phyloP scores from a whole-genome alignment of 2,888 invertebrate species.

The Frankliniella fusca region DNA sequence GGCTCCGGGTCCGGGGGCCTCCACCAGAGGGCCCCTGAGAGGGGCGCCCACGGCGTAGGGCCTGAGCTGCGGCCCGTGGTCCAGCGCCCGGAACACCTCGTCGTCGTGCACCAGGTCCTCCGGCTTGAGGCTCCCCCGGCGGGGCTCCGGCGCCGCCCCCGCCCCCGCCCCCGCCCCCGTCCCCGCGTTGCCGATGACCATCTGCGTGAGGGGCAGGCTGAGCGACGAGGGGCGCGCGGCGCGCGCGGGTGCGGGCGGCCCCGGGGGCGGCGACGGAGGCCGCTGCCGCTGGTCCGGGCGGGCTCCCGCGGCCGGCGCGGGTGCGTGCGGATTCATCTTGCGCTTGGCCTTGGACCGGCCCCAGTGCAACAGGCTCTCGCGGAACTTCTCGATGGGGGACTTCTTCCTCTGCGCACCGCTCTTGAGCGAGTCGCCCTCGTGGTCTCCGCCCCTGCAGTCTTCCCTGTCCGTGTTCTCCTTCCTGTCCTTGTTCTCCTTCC shows the following conservation, averaged over 20 bases:
- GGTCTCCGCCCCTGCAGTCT: not conserved
- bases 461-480: not conserved
- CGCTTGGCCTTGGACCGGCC: not conserved
- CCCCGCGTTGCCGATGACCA: slow-evolving; percentile 58
- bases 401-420: no score
- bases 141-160: not conserved
- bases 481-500: not conserved
- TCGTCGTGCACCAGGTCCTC: not conserved
- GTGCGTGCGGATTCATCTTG: not conserved
- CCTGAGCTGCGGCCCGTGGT: not conserved
- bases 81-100: not conserved
- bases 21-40: not conserved
- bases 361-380: slow-evolving; percentile 13
- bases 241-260: not conserved
- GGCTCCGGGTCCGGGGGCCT: no score
- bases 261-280: no score
- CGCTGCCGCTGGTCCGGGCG: no score
- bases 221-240: slow-evolving; percentile 49
- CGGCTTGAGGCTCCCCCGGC: not conserved
- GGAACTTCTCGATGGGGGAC: not conserved
- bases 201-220: slow-evolving; percentile 67
- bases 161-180: no score
- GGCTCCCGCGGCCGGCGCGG: not conserved
- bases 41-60: slow-evolving; percentile 10
- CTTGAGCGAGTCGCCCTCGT: not conserved